Base-by-base conservation (phyloP, 2,797 vertebrate species). In the Buphagus erythrorhynchus region DNA sequence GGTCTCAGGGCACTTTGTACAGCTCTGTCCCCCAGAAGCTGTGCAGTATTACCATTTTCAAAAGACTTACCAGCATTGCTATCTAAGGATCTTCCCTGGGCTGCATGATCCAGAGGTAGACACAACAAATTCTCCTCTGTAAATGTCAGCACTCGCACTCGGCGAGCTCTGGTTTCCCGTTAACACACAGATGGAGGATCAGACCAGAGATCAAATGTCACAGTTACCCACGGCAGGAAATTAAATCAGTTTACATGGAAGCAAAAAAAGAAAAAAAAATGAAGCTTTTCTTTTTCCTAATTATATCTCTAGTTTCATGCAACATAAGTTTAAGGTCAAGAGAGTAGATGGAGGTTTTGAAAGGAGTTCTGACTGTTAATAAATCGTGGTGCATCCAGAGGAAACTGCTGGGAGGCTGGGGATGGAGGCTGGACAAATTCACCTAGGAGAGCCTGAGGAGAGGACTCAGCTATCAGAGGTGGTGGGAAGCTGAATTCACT, bases 81-180 rank as follows among this genome's bases (percentile, higher is more conserved):
- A 62, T 93, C 73, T 68, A 54, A 79, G 52, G 69, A 88, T 73
- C 38, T 61, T 80, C 61, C 88, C 71, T 48, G 26, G 77, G 40
- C 75, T 67, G 28, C 25, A 33, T 28, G 65, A 82, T 88, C 54
- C 82, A 82, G 54, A 58, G 29, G 54, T 2, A 96, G 92, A 94
- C 91, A 94, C 63, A 96, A 93, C 65, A 93, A 93, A 92, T 78
- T 82, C 85, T 73, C 51, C 49, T 67, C 78, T 91, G 90, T 83
- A 95, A 95, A 95, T 95, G 93, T 89, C 94, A 97, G 85, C 74
- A 45, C 72, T 90, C 0, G 0, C 35, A 14, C 55, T 26, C 13
- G 0, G 48, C 2, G 0, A 82, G 85, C 77, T 87, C 74, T 42
- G 42, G 48, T 76, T 93, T 85, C 75, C 71, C 8, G 0, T 67